Evolutionary conservation across 2,113 vertebrate species (phyloP), one percentile per base, ranked within the genome.

Genomic region (Charadrius vociferus): DNA sequence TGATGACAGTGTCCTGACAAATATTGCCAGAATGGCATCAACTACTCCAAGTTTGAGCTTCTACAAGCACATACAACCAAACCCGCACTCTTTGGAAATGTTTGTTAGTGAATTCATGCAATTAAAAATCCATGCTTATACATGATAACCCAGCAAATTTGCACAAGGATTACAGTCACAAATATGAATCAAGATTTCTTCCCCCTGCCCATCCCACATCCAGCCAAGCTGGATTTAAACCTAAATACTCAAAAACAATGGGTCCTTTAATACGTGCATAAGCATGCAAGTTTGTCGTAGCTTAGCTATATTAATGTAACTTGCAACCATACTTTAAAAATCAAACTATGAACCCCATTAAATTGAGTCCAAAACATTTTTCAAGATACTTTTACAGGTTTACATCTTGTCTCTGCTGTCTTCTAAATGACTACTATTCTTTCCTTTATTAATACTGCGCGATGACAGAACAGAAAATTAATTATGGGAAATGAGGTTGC

Each of bases 31-130:
- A 77, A 65, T 23, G 27, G 5, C 9, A 58, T 39, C 6, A 30
- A 56, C 10, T 20, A 45, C 23, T 67, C 23, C 20, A 74, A n/a
- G 18, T 36, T 10, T 43, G 47, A 66, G 30, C 23, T 55, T 55
- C 22, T 43, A 32, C 0, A 0, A 58, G n/a, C 7, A 30, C 26
- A 29, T 5, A 24, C 30, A 87, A 49, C 6, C 16, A 24, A 21
- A 72, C 12, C 2, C 2, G 1, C 15, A 37, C 16, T 50, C 19
- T 37, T 59, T 27, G 11, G 41, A 39, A 32, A 27, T 6, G 5
- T 23, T 29, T 61, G 12, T 20, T 34, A 34, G 7, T 50, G 32
- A 49, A 81, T 56, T 70, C 2, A 27, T 6, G 9, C 9, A 5
- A 56, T 37, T 49, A 62, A 80, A 62, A 56, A 36, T 19, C 47